Evolutionary conservation across 2,888 invertebrate species (phyloP), one percentile per base, ranked within the genome.

Genomic region (Himalopsyche japonica): DNA sequence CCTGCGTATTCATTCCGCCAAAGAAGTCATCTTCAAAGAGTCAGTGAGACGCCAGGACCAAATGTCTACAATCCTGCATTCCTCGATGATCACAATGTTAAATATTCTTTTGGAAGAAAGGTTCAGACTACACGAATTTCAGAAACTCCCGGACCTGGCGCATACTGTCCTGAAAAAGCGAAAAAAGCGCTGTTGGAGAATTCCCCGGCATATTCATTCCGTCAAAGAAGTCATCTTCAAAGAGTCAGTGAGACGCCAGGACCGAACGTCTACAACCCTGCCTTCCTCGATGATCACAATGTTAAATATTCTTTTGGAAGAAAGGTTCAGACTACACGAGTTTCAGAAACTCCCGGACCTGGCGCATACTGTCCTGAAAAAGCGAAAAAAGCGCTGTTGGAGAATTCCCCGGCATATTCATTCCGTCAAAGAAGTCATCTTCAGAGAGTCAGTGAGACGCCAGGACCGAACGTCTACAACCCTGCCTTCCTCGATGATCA

Each of bases 21-120:
- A 8, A 93, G 92, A 89, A 91, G 91, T 4, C 43, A 43, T 43
- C 12, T 43, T 15, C 43, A 43, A 4, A 12, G 43, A 43, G 43
- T 43, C 15, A 43, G 43, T 43, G 43, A 43, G 43, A 43, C 43
- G 81, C 89, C 90, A 34, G 78, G 89, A 10, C 87, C 43, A 15
- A 43, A 43, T 15, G 43, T 15, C 12, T 43, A 43, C 43, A 43
- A 43, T 43, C 43, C 43, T 4, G 43, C 43, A 15, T 43, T 43
- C 43, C 15, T 43, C 7, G 43, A 43, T 15, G 43, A 43, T 43
- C 43, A 43, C 15, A 43, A 43, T 43, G 43, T 43, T 47, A 93
- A 95, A 88, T 95, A 94, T 89, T 94, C 95, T 77, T 96, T 96
- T 90, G 96, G 96, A 87, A 92, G 94, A 87, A 96, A 95, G 90